phyloP scores from a whole-genome alignment of 2,888 invertebrate species.

The Orchestes rusci region DNA sequence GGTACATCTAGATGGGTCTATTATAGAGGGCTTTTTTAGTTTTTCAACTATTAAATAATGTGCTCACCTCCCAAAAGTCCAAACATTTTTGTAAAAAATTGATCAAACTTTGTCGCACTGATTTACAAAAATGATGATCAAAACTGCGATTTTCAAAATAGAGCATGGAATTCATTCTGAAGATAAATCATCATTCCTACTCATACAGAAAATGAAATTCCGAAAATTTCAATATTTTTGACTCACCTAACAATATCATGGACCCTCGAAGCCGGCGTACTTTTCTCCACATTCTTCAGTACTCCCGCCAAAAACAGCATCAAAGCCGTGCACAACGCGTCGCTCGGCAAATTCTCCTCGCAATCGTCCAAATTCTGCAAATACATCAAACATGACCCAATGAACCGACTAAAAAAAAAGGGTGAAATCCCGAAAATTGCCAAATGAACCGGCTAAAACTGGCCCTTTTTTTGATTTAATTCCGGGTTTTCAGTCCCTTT shows the following conservation, averaged over 20 bases:
- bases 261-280: constrained; percentile 42
- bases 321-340: constrained; percentile 44
- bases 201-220: too few relatives aligned
- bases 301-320: constrained; percentile 49
- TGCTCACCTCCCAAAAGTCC: too few relatives aligned
- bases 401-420: background rate
- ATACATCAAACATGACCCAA: background rate
- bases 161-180: too few relatives aligned
- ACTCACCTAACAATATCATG: constrained; percentile 54
- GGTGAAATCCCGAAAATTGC: constrained; percentile 30
- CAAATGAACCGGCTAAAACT: constrained; percentile 29
- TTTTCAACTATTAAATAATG: too few relatives aligned
- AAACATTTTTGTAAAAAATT: too few relatives aligned
- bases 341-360: constrained; percentile 40
- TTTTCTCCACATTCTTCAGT: constrained; percentile 45
- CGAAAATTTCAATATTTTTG: too few relatives aligned
- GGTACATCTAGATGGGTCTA: too few relatives aligned
- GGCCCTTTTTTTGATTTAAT: constrained; percentile 16
- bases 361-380: constrained; percentile 35
- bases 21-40: too few relatives aligned
- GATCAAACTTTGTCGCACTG: too few relatives aligned
- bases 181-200: too few relatives aligned
- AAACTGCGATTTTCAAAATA: too few relatives aligned
- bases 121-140: too few relatives aligned
- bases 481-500: constrained; percentile 8